A percentile compares a stretch with the other conserved stretches of the same genome.
phyloP scores from a whole-genome alignment of 2,888 invertebrate genomes.

The Dendrolimus houi region DNA sequence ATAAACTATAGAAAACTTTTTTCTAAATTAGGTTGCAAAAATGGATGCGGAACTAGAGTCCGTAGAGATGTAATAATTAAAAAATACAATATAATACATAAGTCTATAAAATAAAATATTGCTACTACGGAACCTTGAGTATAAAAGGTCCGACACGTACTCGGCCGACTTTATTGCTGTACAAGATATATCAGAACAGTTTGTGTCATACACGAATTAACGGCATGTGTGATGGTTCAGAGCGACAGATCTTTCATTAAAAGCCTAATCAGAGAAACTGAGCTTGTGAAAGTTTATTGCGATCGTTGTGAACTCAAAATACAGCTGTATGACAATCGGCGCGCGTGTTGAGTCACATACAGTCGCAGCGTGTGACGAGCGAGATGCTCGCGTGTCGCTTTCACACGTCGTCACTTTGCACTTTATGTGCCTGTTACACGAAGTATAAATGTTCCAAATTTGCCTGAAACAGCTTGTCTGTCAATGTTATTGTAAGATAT shows the following conservation, averaged over 20 bases:
- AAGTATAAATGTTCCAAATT: no score
- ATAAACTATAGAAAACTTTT: no score
- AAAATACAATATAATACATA: no score
- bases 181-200: slow-evolving; percentile 7
- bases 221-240: slow-evolving; percentile 10
- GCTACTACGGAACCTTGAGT: no score
- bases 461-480: no score
- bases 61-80: no score
- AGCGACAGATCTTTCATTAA: slow-evolving; percentile 56
- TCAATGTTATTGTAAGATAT: no score
- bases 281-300: slow-evolving; percentile 53
- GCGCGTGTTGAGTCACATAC: slow-evolving; percentile 39
- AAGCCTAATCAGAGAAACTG: slow-evolving; percentile 45
- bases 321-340: slow-evolving; percentile 69
- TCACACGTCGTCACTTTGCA: slow-evolving; percentile 48
- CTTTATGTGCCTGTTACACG: no score
- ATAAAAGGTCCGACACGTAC: no score
- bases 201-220: not conserved
- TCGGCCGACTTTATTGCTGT: not conserved
- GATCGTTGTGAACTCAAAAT: slow-evolving; percentile 58
- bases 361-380: slow-evolving; percentile 34
- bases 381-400: slow-evolving; percentile 57
- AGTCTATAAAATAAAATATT: no score
- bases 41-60: no score
- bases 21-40: no score